These are phyloP conservation scores for Nycticebus coucang DNA, from an alignment of 2,113 vertebrate genomes.

Conservation along the genomic window DNA sequence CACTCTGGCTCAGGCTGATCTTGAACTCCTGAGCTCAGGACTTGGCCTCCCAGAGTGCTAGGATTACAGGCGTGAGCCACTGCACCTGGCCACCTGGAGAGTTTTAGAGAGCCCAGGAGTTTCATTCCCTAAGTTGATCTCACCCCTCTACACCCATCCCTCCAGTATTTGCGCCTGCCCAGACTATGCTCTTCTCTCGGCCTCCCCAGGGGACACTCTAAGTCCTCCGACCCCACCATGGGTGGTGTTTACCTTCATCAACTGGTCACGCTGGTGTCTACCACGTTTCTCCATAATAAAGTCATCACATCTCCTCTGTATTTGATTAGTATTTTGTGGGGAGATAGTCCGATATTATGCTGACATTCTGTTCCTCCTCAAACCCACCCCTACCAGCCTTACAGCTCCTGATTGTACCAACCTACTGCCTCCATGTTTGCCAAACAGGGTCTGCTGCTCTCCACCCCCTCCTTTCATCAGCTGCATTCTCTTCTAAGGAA, in stretches of 20 bases:
- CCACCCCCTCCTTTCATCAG: background rate
- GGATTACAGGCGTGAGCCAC: no score
- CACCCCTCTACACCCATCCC: no score
- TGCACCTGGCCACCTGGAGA: no score
- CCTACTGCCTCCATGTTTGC: background rate
- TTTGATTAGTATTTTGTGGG: background rate
- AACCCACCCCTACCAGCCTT: background rate
- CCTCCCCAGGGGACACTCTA: fast-evolving
- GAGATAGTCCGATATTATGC: background rate
- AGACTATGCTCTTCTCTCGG: background rate
- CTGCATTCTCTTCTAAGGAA: background rate
- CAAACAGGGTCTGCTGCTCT: background rate
- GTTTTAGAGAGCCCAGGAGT: no score
- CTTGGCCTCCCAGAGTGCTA: no score
- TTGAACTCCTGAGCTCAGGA: no score
- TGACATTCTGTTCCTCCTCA: background rate
- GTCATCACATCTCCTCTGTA: background rate
- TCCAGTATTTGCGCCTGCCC: no score
- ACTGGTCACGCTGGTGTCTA: no score
- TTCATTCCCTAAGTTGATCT: background rate
- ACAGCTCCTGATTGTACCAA: background rate
- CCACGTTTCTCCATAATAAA: background rate
- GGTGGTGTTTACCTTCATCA: background rate
- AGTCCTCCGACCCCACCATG: background rate
- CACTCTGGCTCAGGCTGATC: no score